A percentile compares a stretch with the other conserved stretches of the same genome.
Conservation (phyloP, 2,888 invertebrate species). For the Caenorhabditis zanzibari region DNA sequence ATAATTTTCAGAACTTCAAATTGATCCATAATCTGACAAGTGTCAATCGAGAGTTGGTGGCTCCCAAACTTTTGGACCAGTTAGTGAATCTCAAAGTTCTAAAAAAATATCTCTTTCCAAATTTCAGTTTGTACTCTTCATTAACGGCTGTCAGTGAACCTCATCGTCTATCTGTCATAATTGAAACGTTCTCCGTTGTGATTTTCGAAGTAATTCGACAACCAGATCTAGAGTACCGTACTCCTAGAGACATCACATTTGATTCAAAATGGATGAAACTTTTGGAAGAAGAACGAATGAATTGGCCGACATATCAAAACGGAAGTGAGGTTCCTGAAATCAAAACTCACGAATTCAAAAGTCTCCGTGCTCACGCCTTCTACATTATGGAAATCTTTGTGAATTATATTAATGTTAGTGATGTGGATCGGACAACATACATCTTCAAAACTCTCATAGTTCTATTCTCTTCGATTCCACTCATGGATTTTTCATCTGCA, state of each 20-base stretch:
- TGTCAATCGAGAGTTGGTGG: constrained; percentile 65
- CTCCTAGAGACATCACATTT: constrained; percentile 26
- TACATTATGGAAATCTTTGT: constrained; percentile 69
- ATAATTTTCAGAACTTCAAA: constrained; percentile 34
- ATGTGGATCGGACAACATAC: constrained; percentile 45
- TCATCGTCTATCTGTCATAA: constrained; percentile 32
- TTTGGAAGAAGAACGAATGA: constrained; percentile 50
- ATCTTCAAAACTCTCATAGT: constrained; percentile 41
- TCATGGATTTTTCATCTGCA: constrained; percentile 49
- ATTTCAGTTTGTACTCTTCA: constrained; percentile 53
- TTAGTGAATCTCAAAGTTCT: constrained; percentile 16
- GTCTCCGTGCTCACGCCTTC: constrained; percentile 63
- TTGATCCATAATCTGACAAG: constrained; percentile 46
- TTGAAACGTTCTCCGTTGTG: constrained; percentile 26
- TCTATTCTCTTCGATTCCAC: constrained; percentile 53
- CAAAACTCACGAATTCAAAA: constrained; percentile 26
- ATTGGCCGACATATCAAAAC: constrained; percentile 33
- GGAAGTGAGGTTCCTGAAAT: constrained; percentile 30
- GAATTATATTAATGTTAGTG: constrained; percentile 71
- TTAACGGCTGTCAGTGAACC: constrained; percentile 56
- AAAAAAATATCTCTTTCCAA: not conserved
- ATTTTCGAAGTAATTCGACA: constrained; percentile 43
- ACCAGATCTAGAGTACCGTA: constrained; percentile 33
- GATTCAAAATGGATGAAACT: constrained; percentile 32
- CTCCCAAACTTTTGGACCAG: constrained; percentile 71